Evolutionary conservation across 2,888 invertebrate genomes (phyloP).

Genomic region (Latrodectus hesperus): DNA sequence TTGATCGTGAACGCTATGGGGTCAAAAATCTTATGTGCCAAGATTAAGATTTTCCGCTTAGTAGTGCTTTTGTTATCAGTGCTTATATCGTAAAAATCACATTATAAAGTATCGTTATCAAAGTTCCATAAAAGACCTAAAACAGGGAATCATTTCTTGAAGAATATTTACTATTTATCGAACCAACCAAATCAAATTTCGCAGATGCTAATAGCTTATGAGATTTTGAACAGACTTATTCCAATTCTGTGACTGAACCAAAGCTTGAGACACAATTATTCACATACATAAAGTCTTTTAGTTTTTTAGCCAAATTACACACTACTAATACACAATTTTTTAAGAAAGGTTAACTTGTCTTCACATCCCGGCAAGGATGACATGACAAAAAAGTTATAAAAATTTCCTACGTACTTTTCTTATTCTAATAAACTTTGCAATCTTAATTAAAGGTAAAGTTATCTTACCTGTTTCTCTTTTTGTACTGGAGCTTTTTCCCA

Average conservation of each 20-base stretch:
- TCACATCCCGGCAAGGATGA: too few species aligned
- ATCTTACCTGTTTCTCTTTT: too few species aligned
- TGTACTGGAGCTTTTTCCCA: too few species aligned
- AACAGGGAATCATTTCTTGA: neutral
- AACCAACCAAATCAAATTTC: slow-evolving; percentile 6
- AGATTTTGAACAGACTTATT: neutral
- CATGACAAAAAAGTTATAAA: too few species aligned
- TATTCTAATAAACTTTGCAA: too few species aligned
- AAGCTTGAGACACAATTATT: slow-evolving; percentile 9
- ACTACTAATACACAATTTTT: too few species aligned
- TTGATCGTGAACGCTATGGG: neutral
- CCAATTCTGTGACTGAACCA: neutral
- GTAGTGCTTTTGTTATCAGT: neutral
- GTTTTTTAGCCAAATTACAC: neutral
- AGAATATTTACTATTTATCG: neutral
- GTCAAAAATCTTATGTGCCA: slow-evolving; percentile 3
- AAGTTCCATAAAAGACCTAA: neutral
- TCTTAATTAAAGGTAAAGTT: too few species aligned
- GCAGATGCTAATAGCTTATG: neutral
- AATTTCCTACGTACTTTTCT: too few species aligned
- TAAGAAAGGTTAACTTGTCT: too few species aligned
- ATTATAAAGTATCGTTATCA: neutral
- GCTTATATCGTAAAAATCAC: neutral
- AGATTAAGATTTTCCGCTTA: neutral
- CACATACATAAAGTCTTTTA: slow-evolving; percentile 5